Percentiles rank a stretch among this genome's conserved stretches.
These are phyloP conservation scores for Tragulus kanchil DNA, from an alignment of 2,113 vertebrate species.

Conservation along the genomic window DNA sequence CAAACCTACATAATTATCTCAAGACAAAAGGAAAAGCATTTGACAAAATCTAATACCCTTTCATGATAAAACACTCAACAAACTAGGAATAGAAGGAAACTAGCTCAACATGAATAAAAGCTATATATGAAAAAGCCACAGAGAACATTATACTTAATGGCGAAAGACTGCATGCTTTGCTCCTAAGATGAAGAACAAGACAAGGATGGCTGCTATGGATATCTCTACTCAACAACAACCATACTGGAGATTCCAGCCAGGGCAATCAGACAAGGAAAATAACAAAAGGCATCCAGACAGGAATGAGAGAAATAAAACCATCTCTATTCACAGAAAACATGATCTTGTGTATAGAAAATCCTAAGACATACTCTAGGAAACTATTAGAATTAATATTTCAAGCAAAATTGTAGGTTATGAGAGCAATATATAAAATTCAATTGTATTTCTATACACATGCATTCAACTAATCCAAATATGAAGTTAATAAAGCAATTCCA, in stretches of 20 bases:
- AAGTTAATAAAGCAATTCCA: conserved; percentile 37
- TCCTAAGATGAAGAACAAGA: background rate
- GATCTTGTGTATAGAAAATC: background rate
- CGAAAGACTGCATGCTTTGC: background rate
- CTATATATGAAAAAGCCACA: background rate
- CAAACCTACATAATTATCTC: background rate
- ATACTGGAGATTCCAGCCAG: background rate
- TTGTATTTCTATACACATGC: background rate
- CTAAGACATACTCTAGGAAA: background rate
- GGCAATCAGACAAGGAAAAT: background rate
- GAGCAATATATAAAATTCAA: background rate
- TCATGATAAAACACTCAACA: background rate
- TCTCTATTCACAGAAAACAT: background rate
- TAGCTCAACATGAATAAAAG: background rate
- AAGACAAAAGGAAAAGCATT: background rate
- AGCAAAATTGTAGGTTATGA: background rate
- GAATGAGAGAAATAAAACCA: background rate
- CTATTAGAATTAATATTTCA: background rate
- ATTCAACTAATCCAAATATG: conserved; percentile 19
- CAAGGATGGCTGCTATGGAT: background rate
- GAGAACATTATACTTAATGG: background rate
- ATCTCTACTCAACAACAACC: background rate
- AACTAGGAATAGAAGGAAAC: background rate
- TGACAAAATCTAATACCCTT: background rate
- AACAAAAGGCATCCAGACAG: background rate